Conservation (phyloP, 1,140 invertebrate genomes). For the Metopolophium dirhodum region DNA sequence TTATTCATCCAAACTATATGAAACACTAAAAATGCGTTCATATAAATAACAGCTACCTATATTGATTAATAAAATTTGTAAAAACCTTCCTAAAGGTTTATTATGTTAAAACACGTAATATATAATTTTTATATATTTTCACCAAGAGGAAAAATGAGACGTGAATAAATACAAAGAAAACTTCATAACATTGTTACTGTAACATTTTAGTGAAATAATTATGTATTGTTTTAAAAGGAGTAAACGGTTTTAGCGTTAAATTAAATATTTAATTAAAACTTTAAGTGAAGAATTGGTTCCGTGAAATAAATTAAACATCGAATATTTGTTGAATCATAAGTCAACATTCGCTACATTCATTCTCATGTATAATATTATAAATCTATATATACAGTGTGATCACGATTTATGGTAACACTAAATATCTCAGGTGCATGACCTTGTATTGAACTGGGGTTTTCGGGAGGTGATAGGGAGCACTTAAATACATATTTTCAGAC, state of each 20-base stretch:
- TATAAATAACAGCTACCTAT: background rate
- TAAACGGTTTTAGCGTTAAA: background rate
- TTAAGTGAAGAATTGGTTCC: background rate
- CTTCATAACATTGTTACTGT: background rate
- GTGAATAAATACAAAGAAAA: background rate
- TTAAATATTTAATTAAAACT: constrained; percentile 40
- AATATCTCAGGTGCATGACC: no score
- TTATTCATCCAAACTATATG: background rate
- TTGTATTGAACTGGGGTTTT: no score
- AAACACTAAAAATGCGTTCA: background rate
- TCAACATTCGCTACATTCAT: background rate
- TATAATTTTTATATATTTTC: background rate
- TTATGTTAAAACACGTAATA: background rate
- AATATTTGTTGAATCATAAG: constrained; percentile 15
- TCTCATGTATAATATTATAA: background rate
- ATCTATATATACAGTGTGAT: no score
- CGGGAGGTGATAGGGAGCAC: no score
- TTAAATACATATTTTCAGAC: no score
- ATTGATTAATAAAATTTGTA: background rate
- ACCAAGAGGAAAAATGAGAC: background rate
- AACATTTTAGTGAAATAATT: background rate
- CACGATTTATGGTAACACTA: no score
- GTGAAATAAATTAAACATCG: background rate
- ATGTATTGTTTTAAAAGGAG: background rate
- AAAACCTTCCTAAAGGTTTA: background rate